Evolutionary conservation across 2,888 invertebrate species (phyloP), one percentile per base, ranked within the genome.

Genomic region (Allygus modestus): DNA sequence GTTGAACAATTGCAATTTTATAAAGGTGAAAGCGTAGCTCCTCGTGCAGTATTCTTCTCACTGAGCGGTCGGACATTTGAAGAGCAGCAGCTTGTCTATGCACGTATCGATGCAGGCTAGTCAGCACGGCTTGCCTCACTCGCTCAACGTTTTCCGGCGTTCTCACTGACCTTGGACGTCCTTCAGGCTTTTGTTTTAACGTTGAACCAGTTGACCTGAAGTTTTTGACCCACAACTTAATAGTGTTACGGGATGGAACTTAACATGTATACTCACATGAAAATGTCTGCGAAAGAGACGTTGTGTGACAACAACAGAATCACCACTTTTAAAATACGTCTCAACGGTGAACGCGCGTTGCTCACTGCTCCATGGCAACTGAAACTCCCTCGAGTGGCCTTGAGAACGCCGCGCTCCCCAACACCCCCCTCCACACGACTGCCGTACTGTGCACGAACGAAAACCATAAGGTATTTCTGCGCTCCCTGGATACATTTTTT

Each of bases 221-320:
- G 9, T 33, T 83, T 9, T 75, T 23, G 11, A 75, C 75, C 75
- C 83, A 83, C 26, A 43, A 31, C 1, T 17, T 37, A 1, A 82
- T 82, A 15, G 82, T 82, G 51, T 82, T 82, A 0, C 73, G 46
- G 23, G 31, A 58, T 31, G 73, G 71, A 28, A 83, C 51, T 17
- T 11, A n/a, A 28, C 83, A 71, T 20, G 15, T 17, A 26, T 51
- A 54, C 31, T 54, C 0, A 75, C 75, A 83, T 83, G 1, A n/a
- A 83, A 83, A 20, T 75, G 75, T 15, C 33, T n/a, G 0, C 83
- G 54, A n/a, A 75, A 83, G 9, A 26, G 4, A 92, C 0, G 41
- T 28, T 73, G 85, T 31, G 82, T 85, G n/a, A 23, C 37, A n/a
- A 81, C 37, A 65, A 83, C 51, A 85, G 81, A 81, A 41, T 79